phyloP scores from a whole-genome alignment of 2,797 vertebrate species.

The Atherinosoma microstoma region DNA sequence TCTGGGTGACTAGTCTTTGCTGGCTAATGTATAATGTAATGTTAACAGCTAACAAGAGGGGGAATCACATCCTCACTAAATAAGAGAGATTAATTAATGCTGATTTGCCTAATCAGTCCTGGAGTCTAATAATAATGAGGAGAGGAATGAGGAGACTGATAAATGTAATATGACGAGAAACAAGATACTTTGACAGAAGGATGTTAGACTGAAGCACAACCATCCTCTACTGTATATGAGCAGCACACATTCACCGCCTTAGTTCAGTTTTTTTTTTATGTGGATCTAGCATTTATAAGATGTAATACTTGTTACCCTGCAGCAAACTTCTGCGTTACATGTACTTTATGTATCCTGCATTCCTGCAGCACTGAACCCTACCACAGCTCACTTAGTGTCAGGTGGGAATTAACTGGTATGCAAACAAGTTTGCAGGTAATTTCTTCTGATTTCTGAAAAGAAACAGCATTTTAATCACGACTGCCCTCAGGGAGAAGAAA shows the following conservation, averaged over 20 bases:
- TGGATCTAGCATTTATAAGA: neutral
- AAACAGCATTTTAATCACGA: constrained; percentile 14
- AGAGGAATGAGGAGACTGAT: neutral
- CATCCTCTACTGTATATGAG: constrained; percentile 6
- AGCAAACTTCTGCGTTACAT: neutral
- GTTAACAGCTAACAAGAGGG: too few species aligned
- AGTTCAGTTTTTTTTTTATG: neutral
- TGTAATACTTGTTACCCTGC: neutral
- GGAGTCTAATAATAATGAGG: neutral
- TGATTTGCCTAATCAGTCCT: neutral
- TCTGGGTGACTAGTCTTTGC: neutral
- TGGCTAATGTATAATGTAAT: neutral
- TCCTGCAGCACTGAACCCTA: neutral
- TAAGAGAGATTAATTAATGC: neutral
- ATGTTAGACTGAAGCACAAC: neutral
- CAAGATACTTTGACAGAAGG: neutral
- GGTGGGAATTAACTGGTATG: constrained; percentile 10
- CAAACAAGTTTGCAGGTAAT: constrained; percentile 4
- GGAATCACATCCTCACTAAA: neutral
- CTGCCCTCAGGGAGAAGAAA: neutral
- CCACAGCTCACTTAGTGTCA: constrained; percentile 12
- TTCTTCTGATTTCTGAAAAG: constrained; percentile 31
- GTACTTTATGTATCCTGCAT: constrained; percentile 1
- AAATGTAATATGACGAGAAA: neutral
- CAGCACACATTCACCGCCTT: constrained; percentile 10